Conservation (phyloP, 2,113 vertebrate genomes). For the Serilophus lunatus region DNA sequence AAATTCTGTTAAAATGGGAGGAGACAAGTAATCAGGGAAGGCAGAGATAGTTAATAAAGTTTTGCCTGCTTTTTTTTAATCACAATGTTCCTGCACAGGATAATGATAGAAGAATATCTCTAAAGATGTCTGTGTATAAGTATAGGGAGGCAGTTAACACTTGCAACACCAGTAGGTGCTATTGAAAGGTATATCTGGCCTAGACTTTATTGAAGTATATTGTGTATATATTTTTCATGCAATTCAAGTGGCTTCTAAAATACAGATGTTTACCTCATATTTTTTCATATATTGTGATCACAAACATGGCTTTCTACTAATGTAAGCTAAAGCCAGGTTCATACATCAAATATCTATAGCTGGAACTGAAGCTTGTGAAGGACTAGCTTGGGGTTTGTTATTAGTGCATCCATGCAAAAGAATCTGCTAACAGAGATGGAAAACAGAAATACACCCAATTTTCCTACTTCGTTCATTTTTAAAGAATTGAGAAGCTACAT, state of each 20-base stretch:
- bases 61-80: neutral
- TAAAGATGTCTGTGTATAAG: fast-evolving
- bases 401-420: neutral
- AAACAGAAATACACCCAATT: neutral
- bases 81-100: neutral
- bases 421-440: neutral
- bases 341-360: neutral
- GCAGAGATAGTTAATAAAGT: neutral
- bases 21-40: neutral
- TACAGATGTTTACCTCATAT: neutral
- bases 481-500: neutral
- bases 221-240: neutral
- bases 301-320: neutral
- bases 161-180: neutral
- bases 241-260: neutral
- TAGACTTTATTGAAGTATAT: neutral
- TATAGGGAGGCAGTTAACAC: neutral
- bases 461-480: neutral
- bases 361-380: neutral
- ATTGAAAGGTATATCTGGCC: fast-evolving
- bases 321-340: neutral
- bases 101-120: neutral
- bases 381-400: neutral
- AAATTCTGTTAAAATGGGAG: neutral
- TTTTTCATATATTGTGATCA: neutral